Conservation (phyloP, 2,113 vertebrate species). For the Varanus salvator region DNA sequence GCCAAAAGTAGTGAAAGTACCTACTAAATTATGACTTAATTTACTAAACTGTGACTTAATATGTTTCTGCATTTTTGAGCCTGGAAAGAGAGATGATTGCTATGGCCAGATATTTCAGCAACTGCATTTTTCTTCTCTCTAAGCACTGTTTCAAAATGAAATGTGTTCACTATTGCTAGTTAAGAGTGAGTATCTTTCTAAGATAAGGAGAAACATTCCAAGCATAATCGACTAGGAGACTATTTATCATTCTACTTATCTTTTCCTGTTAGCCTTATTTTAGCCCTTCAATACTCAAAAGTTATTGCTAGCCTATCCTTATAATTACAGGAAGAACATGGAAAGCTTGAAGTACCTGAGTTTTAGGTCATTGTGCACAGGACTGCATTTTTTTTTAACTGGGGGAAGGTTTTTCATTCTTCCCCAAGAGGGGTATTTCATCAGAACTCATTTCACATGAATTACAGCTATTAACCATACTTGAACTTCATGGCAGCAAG, state of each 20-base stretch:
- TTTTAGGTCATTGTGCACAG: background rate
- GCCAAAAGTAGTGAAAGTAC: background rate
- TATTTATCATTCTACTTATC: background rate
- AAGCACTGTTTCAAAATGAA: background rate
- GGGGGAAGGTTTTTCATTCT: background rate
- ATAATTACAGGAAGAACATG: background rate
- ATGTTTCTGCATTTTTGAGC: background rate
- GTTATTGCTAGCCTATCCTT: background rate
- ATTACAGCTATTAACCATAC: background rate
- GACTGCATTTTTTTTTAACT: background rate
- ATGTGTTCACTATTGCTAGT: background rate
- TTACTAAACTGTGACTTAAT: background rate
- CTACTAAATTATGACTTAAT: too few relatives aligned
- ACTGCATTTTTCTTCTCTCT: background rate
- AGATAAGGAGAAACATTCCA: background rate
- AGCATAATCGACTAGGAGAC: background rate
- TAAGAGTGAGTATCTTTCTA: background rate
- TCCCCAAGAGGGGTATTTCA: background rate
- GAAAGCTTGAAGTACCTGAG: background rate
- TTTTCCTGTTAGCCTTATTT: background rate
- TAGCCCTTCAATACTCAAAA: background rate
- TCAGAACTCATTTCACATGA: background rate
- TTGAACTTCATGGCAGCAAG: background rate
- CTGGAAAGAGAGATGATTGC: background rate
- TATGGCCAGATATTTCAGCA: background rate